Conservation (phyloP, 2,888 invertebrate genomes). For the Metalampra italica region DNA sequence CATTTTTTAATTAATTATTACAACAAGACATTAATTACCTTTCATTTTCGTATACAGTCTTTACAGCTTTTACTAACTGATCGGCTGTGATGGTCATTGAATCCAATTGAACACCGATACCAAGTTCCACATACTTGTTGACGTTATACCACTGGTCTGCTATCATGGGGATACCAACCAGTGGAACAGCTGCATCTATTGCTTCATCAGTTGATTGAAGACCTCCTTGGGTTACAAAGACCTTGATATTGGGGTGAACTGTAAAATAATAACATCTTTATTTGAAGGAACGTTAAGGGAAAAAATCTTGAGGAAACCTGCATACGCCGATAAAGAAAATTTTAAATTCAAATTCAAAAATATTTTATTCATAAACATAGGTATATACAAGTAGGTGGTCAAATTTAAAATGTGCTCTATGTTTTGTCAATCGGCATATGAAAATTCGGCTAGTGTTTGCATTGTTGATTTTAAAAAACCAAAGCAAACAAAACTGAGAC, state of each 20-base stretch:
- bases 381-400: too few species aligned
- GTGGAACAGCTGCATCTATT: slow-evolving; percentile 46
- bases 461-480: too few species aligned
- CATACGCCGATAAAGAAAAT: too few species aligned
- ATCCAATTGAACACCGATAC: slow-evolving; percentile 37
- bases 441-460: too few species aligned
- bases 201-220: slow-evolving; percentile 61
- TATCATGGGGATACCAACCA: slow-evolving; percentile 51
- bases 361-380: too few species aligned
- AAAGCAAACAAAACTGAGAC: too few species aligned
- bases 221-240: slow-evolving; percentile 64
- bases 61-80: slow-evolving; percentile 24
- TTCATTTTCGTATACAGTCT: slow-evolving; percentile 20
- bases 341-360: too few species aligned
- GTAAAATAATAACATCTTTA: slow-evolving; percentile 6
- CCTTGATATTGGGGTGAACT: slow-evolving; percentile 58
- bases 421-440: too few species aligned
- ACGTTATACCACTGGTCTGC: slow-evolving; percentile 57
- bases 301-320: too few species aligned
- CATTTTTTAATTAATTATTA: neutral
- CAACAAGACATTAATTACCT: slow-evolving; percentile 14
- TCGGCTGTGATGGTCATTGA: slow-evolving; percentile 25
- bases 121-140: slow-evolving; percentile 28
- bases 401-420: too few species aligned
- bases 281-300: too few species aligned